A percentile compares a stretch with the other conserved stretches of the same genome.
These are phyloP conservation scores for Peucedramus taeniatus DNA, from an alignment of 2,113 vertebrate species.

Conservation along the genomic window DNA sequence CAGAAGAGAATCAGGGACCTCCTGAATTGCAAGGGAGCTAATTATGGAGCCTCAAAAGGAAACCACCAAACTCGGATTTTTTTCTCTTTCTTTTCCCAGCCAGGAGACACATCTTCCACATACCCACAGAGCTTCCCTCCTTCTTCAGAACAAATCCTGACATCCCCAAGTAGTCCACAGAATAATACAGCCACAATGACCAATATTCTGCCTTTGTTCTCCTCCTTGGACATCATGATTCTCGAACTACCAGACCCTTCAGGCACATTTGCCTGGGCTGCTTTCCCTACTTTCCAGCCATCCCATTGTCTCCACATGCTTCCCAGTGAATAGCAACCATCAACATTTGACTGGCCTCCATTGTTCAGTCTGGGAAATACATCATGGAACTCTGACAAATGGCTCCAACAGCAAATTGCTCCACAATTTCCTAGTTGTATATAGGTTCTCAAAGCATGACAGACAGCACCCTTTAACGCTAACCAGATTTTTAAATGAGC, in stretches of 20 bases:
- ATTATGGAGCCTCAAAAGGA: not conserved
- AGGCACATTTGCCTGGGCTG: slow-evolving; percentile 14
- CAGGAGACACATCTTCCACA: not conserved
- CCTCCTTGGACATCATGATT: not conserved
- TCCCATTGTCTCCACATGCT: slow-evolving; percentile 26
- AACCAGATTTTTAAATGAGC: slow-evolving; percentile 32
- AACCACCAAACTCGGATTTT: not conserved
- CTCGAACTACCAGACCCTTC: slow-evolving; percentile 1
- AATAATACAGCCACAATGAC: slow-evolving; percentile 1
- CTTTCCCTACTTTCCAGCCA: not conserved
- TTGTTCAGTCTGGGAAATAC: slow-evolving; percentile 46
- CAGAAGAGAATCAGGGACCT: not conserved
- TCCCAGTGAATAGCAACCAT: slow-evolving; percentile 26
- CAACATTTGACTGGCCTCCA: not conserved
- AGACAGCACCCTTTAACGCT: slow-evolving; percentile 26
- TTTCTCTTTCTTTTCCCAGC: not conserved
- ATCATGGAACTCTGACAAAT: slow-evolving; percentile 31
- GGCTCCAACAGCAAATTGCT: slow-evolving; percentile 11
- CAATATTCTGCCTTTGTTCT: slow-evolving; percentile 38
- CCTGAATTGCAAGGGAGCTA: not conserved
- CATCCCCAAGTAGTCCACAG: not conserved
- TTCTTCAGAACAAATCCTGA: not conserved
- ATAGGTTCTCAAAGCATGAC: slow-evolving; percentile 23
- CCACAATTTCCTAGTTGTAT: not conserved
- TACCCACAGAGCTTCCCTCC: not conserved